phyloP scores from a whole-genome alignment of 2,797 vertebrate species.

The Mus minutoides region DNA sequence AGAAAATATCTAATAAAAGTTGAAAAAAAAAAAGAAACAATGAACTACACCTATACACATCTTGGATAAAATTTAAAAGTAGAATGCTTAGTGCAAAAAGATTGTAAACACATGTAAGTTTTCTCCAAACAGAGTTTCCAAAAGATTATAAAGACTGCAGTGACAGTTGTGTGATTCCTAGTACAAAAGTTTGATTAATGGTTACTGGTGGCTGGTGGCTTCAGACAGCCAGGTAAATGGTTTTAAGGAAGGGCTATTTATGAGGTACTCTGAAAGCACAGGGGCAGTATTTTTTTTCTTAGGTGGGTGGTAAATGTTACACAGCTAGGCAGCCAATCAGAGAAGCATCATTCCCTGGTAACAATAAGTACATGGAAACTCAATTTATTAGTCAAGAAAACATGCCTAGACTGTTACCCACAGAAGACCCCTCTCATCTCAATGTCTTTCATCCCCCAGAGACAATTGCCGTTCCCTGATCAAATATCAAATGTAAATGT shows the following conservation, averaged over 20 bases:
- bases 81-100: background rate
- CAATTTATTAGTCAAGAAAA: conserved; percentile 1
- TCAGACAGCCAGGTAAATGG: background rate
- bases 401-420: background rate
- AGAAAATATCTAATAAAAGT: no score
- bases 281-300: background rate
- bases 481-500: background rate
- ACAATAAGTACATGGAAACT: background rate
- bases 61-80: background rate
- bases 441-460: background rate
- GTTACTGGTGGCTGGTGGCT: background rate
- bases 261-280: background rate
- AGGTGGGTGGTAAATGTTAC: background rate
- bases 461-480: background rate
- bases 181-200: background rate
- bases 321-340: background rate
- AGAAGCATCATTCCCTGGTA: background rate
- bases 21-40: no score
- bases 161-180: background rate
- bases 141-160: background rate
- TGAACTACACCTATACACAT: background rate
- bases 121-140: background rate
- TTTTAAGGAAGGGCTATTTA: background rate
- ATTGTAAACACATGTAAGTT: background rate
- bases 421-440: background rate